Base-by-base conservation (phyloP, 1,140 invertebrate genomes). In the Leguminivora glycinivorella region DNA sequence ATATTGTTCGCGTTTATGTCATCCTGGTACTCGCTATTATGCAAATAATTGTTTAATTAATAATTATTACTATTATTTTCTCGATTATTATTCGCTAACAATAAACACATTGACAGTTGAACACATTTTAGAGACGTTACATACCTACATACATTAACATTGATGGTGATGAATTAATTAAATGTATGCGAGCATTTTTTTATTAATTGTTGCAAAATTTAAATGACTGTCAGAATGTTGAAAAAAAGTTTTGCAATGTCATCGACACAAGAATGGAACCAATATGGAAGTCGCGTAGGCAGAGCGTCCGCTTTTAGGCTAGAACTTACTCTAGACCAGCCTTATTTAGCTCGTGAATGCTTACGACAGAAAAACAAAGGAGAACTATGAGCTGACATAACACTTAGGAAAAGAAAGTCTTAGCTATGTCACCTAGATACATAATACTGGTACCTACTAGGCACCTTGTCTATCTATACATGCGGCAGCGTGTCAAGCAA, bases 31-130 rank as follows among this genome's bases (percentile, higher is more conserved):
- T 14, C 24, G 25, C 10, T 26, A 26, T 60, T 60, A 60, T 60
- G 56, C 25, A 60, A 60, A 60, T 60, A 60, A 60, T 56, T 26
- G 14, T 14, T 26, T n/a, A 60, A 24, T 26, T 26, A 60, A 60
- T 25, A 60, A 26, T 60, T 60, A 26, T 29, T 19, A 17, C 40
- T 6, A 14, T 38, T 38, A 38, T 38, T 38, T 38, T 38, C 34
- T 38, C 10, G 34, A 38, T 38, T 34, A 34, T 34, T 34, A 34
- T 10, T 10, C 12, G 7, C 12, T 34, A 34, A 34, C 12, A 10
- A 34, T 10, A 10, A 10, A 12, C 9, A 0, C 9, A 34, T 34
- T 34, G 31, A 10, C n/a, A n/a, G n/a, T n/a, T n/a, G n/a, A n/a
- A n/a, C 31, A 34, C 10, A 29, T 29, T 29, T 10, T 34, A 10